Conservation (phyloP, 2,888 invertebrate genomes). For the Aphrophora alni region DNA sequence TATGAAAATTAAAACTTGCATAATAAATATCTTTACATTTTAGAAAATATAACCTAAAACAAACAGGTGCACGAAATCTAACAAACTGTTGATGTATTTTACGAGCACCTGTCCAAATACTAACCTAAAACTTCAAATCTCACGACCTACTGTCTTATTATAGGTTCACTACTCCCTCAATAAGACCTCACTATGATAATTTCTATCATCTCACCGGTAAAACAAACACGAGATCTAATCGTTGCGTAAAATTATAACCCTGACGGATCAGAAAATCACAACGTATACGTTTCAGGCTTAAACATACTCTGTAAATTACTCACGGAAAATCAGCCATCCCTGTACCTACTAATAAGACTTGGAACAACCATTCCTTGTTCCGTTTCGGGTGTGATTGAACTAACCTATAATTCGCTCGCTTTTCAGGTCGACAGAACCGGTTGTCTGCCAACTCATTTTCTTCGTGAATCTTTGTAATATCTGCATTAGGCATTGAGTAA, state of each 20-base stretch:
- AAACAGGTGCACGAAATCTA: no score
- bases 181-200: neutral
- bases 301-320: neutral
- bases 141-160: no score
- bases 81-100: no score
- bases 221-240: neutral
- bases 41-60: no score
- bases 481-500: neutral
- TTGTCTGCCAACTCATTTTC: neutral
- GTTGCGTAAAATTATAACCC: neutral
- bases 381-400: neutral
- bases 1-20: no score
- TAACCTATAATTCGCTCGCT: neutral
- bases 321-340: neutral
- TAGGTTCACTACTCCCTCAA: neutral
- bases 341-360: no score
- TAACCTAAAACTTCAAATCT: no score
- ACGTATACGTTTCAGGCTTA: neutral
- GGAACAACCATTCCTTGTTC: neutral
- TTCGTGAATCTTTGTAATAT: no score
- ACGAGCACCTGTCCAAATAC: no score
- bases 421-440: neutral
- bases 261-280: neutral
- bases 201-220: neutral
- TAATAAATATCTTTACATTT: no score